Percentiles rank a stretch among this genome's conserved stretches.
Evolutionary conservation across 2,888 invertebrate genomes (phyloP).

Genomic region (Macroteleia sp.): DNA sequence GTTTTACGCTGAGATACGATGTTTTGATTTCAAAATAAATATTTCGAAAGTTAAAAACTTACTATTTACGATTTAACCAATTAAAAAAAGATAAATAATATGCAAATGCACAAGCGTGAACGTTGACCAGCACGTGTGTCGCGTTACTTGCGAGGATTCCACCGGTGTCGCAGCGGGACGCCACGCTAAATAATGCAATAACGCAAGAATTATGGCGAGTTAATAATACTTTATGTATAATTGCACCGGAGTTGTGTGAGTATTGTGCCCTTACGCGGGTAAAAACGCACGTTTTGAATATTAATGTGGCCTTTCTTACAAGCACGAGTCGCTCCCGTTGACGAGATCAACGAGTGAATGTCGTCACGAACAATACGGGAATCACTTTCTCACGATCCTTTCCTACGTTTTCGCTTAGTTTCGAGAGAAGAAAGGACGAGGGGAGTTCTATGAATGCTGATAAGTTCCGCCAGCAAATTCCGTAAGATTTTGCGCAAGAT

Average conservation of each 20-base stretch:
- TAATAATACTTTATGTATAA: slow-evolving; percentile 83
- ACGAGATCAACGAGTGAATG: slow-evolving; percentile 41
- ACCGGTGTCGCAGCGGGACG: slow-evolving; percentile 76
- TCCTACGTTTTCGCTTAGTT: slow-evolving; percentile 35
- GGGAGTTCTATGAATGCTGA: slow-evolving; percentile 49
- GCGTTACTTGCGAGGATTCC: slow-evolving; percentile 70
- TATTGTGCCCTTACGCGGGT: slow-evolving; percentile 39
- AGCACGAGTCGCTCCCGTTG: slow-evolving; percentile 25
- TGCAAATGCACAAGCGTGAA: slow-evolving; percentile 30
- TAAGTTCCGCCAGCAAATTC: no score
- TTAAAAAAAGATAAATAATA: slow-evolving; percentile 46
- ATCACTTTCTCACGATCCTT: slow-evolving; percentile 58
- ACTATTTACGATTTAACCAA: slow-evolving; percentile 35
- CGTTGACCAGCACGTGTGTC: slow-evolving; percentile 46
- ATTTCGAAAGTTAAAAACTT: neutral
- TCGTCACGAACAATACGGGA: slow-evolving; percentile 42
- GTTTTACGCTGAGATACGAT: no score
- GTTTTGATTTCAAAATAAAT: slow-evolving; percentile 20
- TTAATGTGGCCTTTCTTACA: slow-evolving; percentile 40
- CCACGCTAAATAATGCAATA: slow-evolving; percentile 83
- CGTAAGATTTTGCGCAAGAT: slow-evolving; percentile 45
- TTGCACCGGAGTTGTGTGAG: slow-evolving; percentile 70
- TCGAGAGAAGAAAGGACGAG: slow-evolving; percentile 22
- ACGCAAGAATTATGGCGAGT: slow-evolving; percentile 82
- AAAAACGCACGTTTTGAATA: slow-evolving; percentile 49